Percentiles rank a stretch among this genome's conserved stretches.
Conservation (phyloP, 2,797 vertebrate genomes). For the Arctocebus calabarensis region DNA sequence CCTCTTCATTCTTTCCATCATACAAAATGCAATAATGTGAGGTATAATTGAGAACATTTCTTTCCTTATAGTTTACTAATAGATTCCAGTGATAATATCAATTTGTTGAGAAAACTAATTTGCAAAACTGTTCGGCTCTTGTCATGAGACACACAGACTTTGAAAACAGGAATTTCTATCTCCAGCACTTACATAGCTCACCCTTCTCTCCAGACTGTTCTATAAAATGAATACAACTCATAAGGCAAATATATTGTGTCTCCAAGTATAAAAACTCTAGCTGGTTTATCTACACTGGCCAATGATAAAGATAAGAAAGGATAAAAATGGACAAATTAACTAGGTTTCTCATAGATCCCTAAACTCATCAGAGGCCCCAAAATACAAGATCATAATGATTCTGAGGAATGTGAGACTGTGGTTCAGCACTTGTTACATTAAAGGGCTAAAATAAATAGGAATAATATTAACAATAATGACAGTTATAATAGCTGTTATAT, state of each 20-base stretch:
- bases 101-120: conserved; percentile 15
- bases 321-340: neutral
- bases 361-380: neutral
- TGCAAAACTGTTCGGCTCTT: neutral
- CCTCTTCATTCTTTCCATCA: neutral
- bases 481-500: neutral
- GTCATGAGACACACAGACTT: neutral
- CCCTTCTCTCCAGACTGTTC: neutral
- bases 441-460: neutral
- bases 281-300: neutral
- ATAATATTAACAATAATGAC: neutral
- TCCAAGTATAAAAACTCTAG: neutral
- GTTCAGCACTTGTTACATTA: neutral
- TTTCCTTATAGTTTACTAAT: neutral
- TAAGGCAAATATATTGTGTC: neutral
- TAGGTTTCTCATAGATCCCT: neutral
- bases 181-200: neutral
- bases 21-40: neutral
- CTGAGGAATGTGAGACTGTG: neutral
- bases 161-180: neutral
- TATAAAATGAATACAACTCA: neutral
- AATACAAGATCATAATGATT: neutral
- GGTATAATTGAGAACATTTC: neutral
- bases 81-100: neutral
- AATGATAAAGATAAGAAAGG: conserved; percentile 5